A percentile compares a stretch with the other conserved stretches of the same genome.
Conservation (phyloP, 2,888 invertebrate genomes). For the Dryocosmus kuriphilus region DNA sequence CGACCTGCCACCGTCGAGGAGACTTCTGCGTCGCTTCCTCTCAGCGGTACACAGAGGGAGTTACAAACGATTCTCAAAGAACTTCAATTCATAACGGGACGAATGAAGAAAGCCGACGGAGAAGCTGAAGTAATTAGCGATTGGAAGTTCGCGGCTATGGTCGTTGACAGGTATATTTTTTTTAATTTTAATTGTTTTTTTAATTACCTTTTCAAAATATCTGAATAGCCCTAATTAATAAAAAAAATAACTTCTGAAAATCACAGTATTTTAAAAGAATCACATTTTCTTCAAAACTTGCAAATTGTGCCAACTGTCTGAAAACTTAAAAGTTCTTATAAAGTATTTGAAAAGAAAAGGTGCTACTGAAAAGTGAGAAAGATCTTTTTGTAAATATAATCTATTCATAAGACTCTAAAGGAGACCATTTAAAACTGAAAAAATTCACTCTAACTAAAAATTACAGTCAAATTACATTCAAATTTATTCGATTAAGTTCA, state of each 20-base stretch:
- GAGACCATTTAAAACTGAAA: constrained; percentile 1
- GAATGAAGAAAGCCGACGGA: constrained; percentile 96
- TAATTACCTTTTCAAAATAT: constrained; percentile 86
- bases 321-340: not conserved
- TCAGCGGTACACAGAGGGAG: constrained; percentile 88
- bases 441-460: not conserved
- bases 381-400: not conserved
- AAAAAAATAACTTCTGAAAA: no score
- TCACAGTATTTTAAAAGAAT: no score
- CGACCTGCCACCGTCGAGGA: constrained; percentile 89
- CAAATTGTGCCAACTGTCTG: no score
- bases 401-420: not conserved
- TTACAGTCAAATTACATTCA: not conserved
- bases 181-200: constrained; percentile 89
- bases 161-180: constrained; percentile 88
- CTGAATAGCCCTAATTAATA: no score
- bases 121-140: constrained; percentile 96
- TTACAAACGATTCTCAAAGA: constrained; percentile 94
- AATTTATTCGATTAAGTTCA: constrained; percentile 22
- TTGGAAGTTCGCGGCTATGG: constrained; percentile 99
- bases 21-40: constrained; percentile 78
- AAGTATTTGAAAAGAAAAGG: not conserved
- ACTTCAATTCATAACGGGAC: constrained; percentile 95
- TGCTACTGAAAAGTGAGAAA: not conserved
- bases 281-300: no score